Evolutionary conservation across 2,113 vertebrate species (phyloP), one percentile per base, ranked within the genome.

Genomic region (Melanerpes formicivorus): DNA sequence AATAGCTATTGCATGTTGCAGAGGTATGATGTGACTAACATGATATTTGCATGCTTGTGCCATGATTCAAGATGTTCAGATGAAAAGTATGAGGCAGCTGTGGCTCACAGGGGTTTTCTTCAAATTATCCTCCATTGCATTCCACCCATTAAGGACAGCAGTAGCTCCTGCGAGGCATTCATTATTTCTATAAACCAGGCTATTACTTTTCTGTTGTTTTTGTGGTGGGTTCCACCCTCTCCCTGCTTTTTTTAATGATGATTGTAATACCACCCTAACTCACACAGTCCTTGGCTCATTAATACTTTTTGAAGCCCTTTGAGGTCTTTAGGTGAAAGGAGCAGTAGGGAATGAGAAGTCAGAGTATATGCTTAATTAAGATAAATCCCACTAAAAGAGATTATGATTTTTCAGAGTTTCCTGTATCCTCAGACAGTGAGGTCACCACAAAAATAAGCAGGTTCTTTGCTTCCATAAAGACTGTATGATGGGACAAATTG

Each of bases 331-430:
- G 54, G 58, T 91, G 18, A 62, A 94, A 81, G 73, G 48, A 78
- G 82, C 80, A 69, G 52, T 58, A 72, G 54, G 75, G 66, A 59
- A 62, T 74, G 9, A 75, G 48, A 75, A 82, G 79, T 58, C 14
- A 16, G 29, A 82, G 25, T 77, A 87, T 70, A 72, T 76, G 32
- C 66, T 93, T 88, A 94, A 90, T 91, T 94, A 78, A 75, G 62
- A 91, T 50, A 63, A 85, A 67, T 89, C 74, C 54, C 22, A 42
- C 26, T 75, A 32, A 89, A 76, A 87, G 21, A 67, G 50, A 65
- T 84, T 12, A n/a, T 44, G 79, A 54, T 88, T 85, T 90, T 87
- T 58, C 65, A 65, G 26, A 78, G 65, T 91, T 88, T 84, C 9
- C 48, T 58, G 16, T 58, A 18, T 93, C 5, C n/a, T 83, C 16